Evolutionary conservation across 2,113 vertebrate species (phyloP).

Genomic region (Halichoerus grypus): DNA sequence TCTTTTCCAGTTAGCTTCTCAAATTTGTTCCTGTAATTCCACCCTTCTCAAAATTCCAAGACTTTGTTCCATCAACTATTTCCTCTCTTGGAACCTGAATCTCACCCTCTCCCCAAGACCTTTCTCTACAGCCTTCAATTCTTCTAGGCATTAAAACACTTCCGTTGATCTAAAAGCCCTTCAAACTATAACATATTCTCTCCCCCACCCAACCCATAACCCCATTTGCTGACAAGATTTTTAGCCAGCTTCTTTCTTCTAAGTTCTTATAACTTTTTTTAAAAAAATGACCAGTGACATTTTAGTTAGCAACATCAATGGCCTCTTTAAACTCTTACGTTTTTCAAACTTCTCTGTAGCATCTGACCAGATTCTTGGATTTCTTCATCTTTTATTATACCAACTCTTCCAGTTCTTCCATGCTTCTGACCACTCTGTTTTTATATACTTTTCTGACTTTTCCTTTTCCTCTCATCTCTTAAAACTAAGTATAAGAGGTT

Average conservation of each 20-base stretch:
- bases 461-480: not conserved
- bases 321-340: not conserved
- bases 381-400: constrained; percentile 1
- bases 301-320: not conserved
- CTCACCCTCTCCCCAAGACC: not conserved
- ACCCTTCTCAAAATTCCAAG: not conserved
- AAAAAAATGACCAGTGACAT: not conserved
- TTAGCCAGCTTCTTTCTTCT: not conserved
- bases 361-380: not conserved
- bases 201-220: not conserved
- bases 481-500: not conserved
- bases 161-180: not conserved
- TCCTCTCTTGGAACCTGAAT: not conserved
- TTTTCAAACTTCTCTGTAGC: not conserved
- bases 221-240: not conserved
- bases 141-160: not conserved
- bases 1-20: not conserved
- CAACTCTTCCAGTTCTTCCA: not conserved
- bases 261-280: not conserved
- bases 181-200: not conserved
- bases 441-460: not conserved
- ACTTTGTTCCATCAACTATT: not conserved
- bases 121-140: not conserved
- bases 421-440: not conserved
- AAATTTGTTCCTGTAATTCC: not conserved